Conservation (phyloP, 2,113 vertebrate genomes). For the Gallinago paraguaiae region DNA sequence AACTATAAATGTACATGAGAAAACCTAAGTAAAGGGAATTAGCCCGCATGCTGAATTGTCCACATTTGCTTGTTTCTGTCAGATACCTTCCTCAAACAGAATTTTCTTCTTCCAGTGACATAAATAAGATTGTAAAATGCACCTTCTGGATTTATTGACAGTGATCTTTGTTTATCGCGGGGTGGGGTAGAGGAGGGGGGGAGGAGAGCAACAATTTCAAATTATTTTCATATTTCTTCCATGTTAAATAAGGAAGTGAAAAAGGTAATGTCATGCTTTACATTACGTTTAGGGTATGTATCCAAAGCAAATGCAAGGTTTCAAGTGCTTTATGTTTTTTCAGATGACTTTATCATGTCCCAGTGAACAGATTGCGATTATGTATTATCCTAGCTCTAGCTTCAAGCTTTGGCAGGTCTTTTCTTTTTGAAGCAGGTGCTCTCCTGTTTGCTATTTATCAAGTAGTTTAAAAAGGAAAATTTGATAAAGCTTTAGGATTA, state of each 20-base stretch:
- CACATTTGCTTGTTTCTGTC: background rate
- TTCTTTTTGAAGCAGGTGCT: slow-evolving; percentile 17
- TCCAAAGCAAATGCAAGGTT: slow-evolving; percentile 62
- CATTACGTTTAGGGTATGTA: slow-evolving; percentile 2
- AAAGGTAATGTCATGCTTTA: background rate
- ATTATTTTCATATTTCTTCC: background rate
- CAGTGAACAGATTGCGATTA: background rate
- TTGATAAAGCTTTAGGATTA: background rate
- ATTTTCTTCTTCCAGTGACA: background rate
- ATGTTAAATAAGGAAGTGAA: slow-evolving; percentile 5
- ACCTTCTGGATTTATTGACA: background rate
- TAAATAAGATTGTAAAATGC: background rate
- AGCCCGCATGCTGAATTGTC: background rate
- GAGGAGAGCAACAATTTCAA: background rate
- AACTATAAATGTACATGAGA: background rate
- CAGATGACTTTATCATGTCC: slow-evolving; percentile 7
- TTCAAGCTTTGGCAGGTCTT: slow-evolving; percentile 50
- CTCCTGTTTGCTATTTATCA: slow-evolving; percentile 40
- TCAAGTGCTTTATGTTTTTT: slow-evolving; percentile 46
- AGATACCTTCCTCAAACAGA: background rate
- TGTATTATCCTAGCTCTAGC: slow-evolving; percentile 41
- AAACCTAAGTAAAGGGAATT: background rate
- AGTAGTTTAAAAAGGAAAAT: slow-evolving; percentile 9
- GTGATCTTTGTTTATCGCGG: background rate
- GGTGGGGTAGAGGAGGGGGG: background rate